These are phyloP conservation scores for Drosophila setifemur DNA, from an alignment of 1,140 invertebrate genomes.

Conservation along the genomic window DNA sequence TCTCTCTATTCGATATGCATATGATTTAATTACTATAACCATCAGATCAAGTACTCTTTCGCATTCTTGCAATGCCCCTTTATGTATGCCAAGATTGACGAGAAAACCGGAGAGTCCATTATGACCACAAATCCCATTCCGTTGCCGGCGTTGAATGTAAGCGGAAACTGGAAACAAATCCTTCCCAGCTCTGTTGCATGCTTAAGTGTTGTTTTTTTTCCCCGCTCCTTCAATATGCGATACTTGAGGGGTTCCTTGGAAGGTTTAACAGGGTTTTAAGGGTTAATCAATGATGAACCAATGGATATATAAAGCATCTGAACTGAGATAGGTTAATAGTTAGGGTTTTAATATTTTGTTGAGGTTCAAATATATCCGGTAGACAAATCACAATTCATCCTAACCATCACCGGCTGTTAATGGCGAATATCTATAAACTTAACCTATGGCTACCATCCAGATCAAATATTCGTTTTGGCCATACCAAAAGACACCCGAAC, in stretches of 20 bases:
- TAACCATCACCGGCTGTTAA: too few relatives aligned
- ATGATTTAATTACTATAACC: slow-evolving; percentile 24
- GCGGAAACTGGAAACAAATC: slow-evolving; percentile 51
- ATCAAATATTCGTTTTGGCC: slow-evolving; percentile 86
- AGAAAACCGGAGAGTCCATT: slow-evolving; percentile 84
- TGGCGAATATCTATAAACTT: neutral
- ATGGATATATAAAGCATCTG: too few relatives aligned
- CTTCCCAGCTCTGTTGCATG: slow-evolving; percentile 27
- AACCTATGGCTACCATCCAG: slow-evolving; percentile 69
- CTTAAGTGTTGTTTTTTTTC: slow-evolving; percentile 17
- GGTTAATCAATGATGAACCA: too few relatives aligned
- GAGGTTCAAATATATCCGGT: neutral
- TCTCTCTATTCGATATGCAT: neutral
- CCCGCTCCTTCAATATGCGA: neutral
- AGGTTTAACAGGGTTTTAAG: too few relatives aligned
- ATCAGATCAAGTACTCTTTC: slow-evolving; percentile 89
- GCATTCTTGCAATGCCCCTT: slow-evolving; percentile 86
- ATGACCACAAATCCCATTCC: slow-evolving; percentile 85
- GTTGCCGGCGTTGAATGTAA: slow-evolving; percentile 89
- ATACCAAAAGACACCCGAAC: slow-evolving; percentile 84
- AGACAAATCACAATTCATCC: neutral
- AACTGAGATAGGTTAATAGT: too few relatives aligned
- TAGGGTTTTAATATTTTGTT: neutral
- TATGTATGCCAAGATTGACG: slow-evolving; percentile 85
- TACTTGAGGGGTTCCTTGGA: neutral